Conservation (phyloP, 2,797 vertebrate genomes). For the Amniataba percoides region DNA sequence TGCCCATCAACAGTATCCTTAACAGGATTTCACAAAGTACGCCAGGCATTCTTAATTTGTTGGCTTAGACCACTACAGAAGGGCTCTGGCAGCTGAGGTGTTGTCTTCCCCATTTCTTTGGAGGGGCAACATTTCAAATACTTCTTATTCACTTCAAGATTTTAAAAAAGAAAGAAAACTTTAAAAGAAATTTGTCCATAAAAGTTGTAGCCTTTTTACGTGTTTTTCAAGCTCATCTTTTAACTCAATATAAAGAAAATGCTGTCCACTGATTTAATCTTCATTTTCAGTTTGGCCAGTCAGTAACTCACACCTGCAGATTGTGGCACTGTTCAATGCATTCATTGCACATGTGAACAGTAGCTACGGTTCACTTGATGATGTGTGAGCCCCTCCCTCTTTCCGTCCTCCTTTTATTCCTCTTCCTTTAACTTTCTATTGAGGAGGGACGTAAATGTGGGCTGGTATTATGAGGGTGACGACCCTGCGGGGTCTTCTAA, state of each 20-base stretch:
- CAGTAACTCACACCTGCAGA: conserved; percentile 58
- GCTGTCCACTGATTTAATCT: conserved; percentile 34
- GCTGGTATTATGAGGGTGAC: conserved; percentile 62
- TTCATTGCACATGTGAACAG: conserved; percentile 65
- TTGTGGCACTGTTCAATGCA: conserved; percentile 47
- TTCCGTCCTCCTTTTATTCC: conserved; percentile 55
- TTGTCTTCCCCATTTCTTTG: conserved; percentile 52
- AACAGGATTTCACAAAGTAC: conserved; percentile 84
- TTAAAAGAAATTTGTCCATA: conserved; percentile 52
- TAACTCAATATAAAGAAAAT: conserved; percentile 12
- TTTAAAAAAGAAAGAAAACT: conserved; percentile 55
- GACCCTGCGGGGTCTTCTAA: conserved; percentile 64
- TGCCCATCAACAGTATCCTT: conserved; percentile 77
- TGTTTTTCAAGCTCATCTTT: conserved; percentile 33
- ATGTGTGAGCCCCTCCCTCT: conserved; percentile 58
- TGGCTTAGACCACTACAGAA: conserved; percentile 71
- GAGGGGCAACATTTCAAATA: conserved; percentile 54
- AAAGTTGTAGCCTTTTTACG: conserved; percentile 25
- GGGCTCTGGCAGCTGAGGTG: conserved; percentile 57
- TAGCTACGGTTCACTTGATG: conserved; percentile 56
- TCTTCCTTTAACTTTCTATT: conserved; percentile 52
- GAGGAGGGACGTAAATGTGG: conserved; percentile 62
- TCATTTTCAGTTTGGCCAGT: conserved; percentile 49
- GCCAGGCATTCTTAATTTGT: conserved; percentile 81
- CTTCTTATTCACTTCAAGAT: conserved; percentile 46